Evolutionary conservation across 2,888 invertebrate genomes (phyloP), one percentile per base, ranked within the genome.

Genomic region (Thyatira batis): DNA sequence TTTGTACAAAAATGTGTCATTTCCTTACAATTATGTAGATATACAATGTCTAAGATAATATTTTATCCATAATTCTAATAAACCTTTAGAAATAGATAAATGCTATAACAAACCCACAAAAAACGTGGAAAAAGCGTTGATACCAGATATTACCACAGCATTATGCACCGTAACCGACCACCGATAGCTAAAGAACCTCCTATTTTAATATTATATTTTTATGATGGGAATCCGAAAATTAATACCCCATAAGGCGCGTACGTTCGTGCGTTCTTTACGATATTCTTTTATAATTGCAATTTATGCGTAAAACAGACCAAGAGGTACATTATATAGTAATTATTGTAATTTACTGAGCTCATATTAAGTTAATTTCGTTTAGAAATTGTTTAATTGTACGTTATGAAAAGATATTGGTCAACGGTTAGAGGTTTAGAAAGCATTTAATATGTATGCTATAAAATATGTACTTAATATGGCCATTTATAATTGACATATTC

Each of bases 261-360:
- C 39, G 17, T 17, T 39, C 39, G 8, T 39, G 39, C 39, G 13
- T 39, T 39, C 54, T 75, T 69, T 71, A 75, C 57, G 71, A 71
- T 71, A 78, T 69, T 61, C 57, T 76, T 69, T 55, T 62, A 57
- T 80, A 76, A 79, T 79, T 80, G 65, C 71, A 65, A 78, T 81
- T 77, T 79, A 82, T 78, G 63, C 54, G 43, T 50, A 51, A 58
- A 57, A 55, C 8, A 17, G 44, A 39, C 49, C 17, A 53, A 45
- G 23, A 54, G 50, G 45, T 54, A 33, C 20, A 28, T 25, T 65
- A 63, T 45, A 21, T 25, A 52, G 13, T 64, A 66, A 69, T 67
- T 63, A 66, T 65, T 54, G 64, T 58, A 61, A 66, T 63, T 67
- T 66, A 59, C 44, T 57, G 50, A 27, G 20, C 54, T 52, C 51